Evolutionary conservation across 1,140 invertebrate species (phyloP).

Genomic region (Heliconius himera): DNA sequence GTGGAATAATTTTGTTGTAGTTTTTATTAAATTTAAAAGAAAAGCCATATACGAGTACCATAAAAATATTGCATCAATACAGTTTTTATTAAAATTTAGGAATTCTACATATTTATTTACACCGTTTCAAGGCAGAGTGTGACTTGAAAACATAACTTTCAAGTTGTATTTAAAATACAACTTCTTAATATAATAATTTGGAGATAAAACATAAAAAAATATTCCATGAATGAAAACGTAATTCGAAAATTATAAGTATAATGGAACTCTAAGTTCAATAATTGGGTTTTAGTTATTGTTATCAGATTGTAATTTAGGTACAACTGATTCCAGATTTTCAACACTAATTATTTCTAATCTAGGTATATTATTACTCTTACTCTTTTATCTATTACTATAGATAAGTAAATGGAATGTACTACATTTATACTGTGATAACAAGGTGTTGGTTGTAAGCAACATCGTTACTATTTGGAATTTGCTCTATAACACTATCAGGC

Average conservation of each 20-base stretch:
- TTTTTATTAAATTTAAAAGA: background rate
- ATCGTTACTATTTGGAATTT: background rate
- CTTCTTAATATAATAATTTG: no score
- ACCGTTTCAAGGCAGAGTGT: no score
- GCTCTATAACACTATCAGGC: background rate
- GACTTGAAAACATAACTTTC: no score
- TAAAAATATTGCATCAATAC: no score
- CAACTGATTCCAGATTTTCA: background rate
- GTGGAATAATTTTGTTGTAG: background rate
- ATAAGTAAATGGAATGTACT: no score
- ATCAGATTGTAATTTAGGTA: background rate
- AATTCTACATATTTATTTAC: no score
- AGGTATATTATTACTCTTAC: background rate
- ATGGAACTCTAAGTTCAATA: no score
- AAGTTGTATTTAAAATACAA: no score
- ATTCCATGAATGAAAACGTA: background rate
- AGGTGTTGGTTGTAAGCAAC: background rate
- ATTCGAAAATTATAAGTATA: background rate
- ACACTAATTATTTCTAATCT: background rate
- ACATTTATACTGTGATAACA: background rate
- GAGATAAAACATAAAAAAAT: no score
- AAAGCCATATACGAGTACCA: no score
- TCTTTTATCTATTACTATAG: background rate
- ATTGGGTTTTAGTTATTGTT: no score
- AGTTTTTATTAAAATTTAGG: no score